Evolutionary conservation across 2,888 invertebrate species (phyloP).

Genomic region (Hydriomena furcata): DNA sequence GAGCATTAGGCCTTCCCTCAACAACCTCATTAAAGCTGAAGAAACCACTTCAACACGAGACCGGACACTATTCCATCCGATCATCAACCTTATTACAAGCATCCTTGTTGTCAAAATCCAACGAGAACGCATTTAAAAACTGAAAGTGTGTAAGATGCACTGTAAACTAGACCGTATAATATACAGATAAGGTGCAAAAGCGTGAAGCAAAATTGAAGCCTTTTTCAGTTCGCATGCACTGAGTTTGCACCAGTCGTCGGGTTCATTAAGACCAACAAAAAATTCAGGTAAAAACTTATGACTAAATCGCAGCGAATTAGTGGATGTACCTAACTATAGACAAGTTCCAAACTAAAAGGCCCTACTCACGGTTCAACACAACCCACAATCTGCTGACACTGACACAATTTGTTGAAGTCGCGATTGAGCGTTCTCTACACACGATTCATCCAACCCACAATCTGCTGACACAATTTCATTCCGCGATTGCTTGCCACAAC

Average conservation of each 20-base stretch:
- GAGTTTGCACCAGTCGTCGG: conserved; percentile 49
- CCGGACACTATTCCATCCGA: not conserved
- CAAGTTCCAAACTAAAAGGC: too few relatives aligned
- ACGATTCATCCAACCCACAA: too few relatives aligned
- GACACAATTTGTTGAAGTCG: too few relatives aligned
- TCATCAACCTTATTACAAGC: conserved; percentile 17
- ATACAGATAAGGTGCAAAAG: conserved; percentile 1
- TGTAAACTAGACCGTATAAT: conserved; percentile 20
- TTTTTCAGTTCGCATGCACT: conserved; percentile 54
- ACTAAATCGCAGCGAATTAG: too few relatives aligned
- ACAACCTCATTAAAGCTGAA: not conserved
- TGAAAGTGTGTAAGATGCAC: conserved; percentile 13
- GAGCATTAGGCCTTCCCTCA: not conserved
- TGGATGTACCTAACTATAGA: too few relatives aligned
- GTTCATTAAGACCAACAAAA: conserved; percentile 30
- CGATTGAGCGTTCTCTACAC: too few relatives aligned
- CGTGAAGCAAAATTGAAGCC: not conserved
- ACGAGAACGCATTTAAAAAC: conserved; percentile 9
- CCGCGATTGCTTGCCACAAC: too few relatives aligned
- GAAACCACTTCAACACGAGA: not conserved
- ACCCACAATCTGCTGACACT: too few relatives aligned
- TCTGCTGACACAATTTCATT: too few relatives aligned
- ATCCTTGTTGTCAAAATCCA: conserved; percentile 10
- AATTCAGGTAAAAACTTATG: conserved; percentile 10
- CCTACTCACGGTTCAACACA: too few relatives aligned